Evolutionary conservation across 2,113 vertebrate genomes (phyloP), one percentile per base, ranked within the genome.

Genomic region (Myocastor coypus): DNA sequence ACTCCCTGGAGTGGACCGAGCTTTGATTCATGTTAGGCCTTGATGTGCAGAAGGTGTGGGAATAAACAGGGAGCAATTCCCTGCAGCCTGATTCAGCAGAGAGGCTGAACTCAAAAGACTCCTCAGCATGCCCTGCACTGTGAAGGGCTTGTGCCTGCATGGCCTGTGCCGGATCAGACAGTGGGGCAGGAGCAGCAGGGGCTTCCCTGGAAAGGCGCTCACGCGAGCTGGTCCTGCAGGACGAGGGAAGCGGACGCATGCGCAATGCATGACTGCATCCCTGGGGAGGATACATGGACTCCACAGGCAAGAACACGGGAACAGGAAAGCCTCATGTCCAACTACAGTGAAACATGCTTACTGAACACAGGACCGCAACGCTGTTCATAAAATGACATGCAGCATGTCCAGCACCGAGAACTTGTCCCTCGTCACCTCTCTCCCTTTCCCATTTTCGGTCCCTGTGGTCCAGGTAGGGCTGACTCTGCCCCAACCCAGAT

Each of bases 71-170:
- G 19, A 1, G 0, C 13, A n/a, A 42, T 14, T 73, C 28, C 68
- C 64, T 40, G 26, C 20, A 1, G 52, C 50, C 8, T 57, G 24
- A 57, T 4, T 24, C 55, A 17, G 68, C 11, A 5, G 13, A 59
- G 68, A 73, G 11, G 16, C 69, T 57, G 16, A 55, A 87, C 66
- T 14, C 14, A 5, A 16, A 69, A 5, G 46, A 28, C 13, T 19
- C 26, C 28, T 11, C 32, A 6, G 24, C n/a, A 1, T 28, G 7
- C 5, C 19, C 10, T 3, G 3, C 34, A 11, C 24, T 28, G 24
- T 2, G 24, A 14, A 5, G 84, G 5, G 16, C 5, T 0, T 10
- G 5, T 0, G 14, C 24, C 12, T 40, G 52, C 66, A 7, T 12
- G 11, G 50, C 24, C 26, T 0, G 0, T 20, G 24, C 28, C 26